Percentiles rank a stretch among this genome's conserved stretches.
These are phyloP conservation scores for Cantharis nigra DNA, from an alignment of 2,888 invertebrate species.

Conservation along the genomic window DNA sequence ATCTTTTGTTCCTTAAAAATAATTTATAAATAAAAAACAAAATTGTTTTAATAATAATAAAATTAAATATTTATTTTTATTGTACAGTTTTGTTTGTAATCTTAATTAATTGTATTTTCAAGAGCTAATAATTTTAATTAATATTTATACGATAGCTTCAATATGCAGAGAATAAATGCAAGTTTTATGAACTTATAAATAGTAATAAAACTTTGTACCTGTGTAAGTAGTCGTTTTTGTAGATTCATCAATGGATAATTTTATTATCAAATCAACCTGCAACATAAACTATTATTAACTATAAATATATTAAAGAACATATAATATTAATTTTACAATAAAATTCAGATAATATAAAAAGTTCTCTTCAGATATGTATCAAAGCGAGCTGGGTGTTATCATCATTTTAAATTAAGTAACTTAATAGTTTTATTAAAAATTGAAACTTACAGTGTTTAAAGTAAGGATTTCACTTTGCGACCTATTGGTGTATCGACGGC, in stretches of 20 bases:
- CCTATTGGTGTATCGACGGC: too few relatives aligned
- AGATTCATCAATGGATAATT: background rate
- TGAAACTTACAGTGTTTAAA: constrained; percentile 56
- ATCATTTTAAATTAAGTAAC: background rate
- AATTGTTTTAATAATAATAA: too few relatives aligned
- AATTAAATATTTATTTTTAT: too few relatives aligned
- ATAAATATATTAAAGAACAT: background rate
- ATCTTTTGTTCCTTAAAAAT: too few relatives aligned
- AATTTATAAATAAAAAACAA: too few relatives aligned
- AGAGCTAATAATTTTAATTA: too few relatives aligned
- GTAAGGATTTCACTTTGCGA: background rate
- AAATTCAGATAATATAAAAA: constrained; percentile 47
- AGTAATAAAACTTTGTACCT: background rate
- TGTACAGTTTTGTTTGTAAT: too few relatives aligned
- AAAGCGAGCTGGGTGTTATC: background rate
- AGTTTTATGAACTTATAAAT: too few relatives aligned
- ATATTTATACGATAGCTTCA: too few relatives aligned
- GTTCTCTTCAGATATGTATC: constrained; percentile 24
- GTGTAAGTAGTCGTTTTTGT: background rate
- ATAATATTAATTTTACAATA: background rate
- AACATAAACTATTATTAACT: background rate
- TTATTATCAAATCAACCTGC: background rate
- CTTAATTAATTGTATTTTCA: too few relatives aligned
- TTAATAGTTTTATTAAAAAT: background rate
- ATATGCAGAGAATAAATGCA: too few relatives aligned